These are phyloP conservation scores for Montipora sp. DNA, from an alignment of 64 coral and sea anemone genomes.

Conservation along the genomic window DNA sequence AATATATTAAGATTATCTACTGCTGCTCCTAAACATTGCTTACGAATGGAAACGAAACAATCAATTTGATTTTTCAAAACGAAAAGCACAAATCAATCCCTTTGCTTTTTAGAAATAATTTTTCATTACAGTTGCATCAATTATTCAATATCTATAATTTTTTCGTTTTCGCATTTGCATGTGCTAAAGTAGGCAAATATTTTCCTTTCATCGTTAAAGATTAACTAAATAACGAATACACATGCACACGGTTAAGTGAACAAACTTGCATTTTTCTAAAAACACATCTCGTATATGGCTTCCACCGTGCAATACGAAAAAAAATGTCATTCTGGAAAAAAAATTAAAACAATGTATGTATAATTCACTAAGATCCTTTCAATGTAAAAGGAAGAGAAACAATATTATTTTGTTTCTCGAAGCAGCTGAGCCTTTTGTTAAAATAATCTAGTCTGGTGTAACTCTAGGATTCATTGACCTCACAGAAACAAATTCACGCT, in stretches of 20 bases:
- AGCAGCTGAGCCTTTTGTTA: too few relatives aligned
- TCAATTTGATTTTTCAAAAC: not conserved
- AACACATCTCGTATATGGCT: not conserved
- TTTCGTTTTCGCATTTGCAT: slow-evolving; percentile 23
- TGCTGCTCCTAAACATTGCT: too few relatives aligned
- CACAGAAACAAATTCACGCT: too few relatives aligned
- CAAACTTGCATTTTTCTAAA: not conserved
- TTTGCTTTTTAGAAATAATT: not conserved
- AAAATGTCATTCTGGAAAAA: too few relatives aligned
- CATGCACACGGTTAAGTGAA: not conserved
- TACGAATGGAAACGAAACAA: not conserved
- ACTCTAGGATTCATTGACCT: too few relatives aligned
- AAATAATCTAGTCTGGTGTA: too few relatives aligned
- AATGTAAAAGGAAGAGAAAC: too few relatives aligned
- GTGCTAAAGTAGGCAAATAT: not conserved
- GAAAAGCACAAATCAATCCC: not conserved
- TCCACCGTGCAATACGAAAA: too few relatives aligned
- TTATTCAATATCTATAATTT: slow-evolving; percentile 32
- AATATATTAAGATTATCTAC: not conserved
- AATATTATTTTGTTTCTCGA: too few relatives aligned
- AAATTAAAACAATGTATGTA: too few relatives aligned
- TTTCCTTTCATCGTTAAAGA: slow-evolving; percentile 1
- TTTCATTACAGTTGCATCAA: not conserved
- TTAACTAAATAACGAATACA: not conserved
- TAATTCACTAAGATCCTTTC: too few relatives aligned